These are phyloP conservation scores for Cassiopea andromeda DNA, from an alignment of 30 jellyfish, hydroid and myxozoan genomes.

Conservation along the genomic window DNA sequence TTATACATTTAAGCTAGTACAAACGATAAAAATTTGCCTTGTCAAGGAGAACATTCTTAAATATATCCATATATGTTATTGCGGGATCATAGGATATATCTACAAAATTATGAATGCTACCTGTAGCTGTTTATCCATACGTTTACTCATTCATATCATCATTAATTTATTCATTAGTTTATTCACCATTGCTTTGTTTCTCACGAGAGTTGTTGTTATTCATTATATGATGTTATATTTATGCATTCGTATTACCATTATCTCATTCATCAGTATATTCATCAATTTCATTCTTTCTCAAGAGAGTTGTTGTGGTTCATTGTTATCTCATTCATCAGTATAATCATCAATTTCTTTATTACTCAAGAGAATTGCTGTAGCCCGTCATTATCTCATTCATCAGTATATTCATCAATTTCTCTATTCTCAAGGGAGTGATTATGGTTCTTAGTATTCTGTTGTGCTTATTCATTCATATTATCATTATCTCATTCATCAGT, in stretches of 20 bases:
- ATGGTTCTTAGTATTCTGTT: neutral
- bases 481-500: neutral
- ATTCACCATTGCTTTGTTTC: neutral
- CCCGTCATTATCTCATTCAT: too few species aligned
- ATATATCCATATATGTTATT: too few species aligned
- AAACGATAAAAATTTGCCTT: too few species aligned
- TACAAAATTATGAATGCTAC: too few species aligned
- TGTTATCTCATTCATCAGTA: neutral
- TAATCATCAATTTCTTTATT: neutral
- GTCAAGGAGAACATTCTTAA: too few species aligned
- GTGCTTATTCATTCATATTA: neutral
- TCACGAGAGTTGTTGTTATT: constrained; percentile 50
- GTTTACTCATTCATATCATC: neutral
- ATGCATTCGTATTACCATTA: neutral
- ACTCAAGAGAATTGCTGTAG: neutral
- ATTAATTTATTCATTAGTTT: neutral
- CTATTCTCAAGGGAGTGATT: neutral
- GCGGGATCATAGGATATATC: too few species aligned
- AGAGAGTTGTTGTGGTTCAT: constrained; percentile 66
- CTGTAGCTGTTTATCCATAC: too few species aligned
- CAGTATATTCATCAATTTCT: neutral
- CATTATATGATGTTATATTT: neutral
- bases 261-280: neutral
- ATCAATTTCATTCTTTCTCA: neutral
- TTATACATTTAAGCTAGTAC: too few species aligned